Base-by-base conservation (phyloP, 2,888 invertebrate species). In the Azorinus chamasolen region DNA sequence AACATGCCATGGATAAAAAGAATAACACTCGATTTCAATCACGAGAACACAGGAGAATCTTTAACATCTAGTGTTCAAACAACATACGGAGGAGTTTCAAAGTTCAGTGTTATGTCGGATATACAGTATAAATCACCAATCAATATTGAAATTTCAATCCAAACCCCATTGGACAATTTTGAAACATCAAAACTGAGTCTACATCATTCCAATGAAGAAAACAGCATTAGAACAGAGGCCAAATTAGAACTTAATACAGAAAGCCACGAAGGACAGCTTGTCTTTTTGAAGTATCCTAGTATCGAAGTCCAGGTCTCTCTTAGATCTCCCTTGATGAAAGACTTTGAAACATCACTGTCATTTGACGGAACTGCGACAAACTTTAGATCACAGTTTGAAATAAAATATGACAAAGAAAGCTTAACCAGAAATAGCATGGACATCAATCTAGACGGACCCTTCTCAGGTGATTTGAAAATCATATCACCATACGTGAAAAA, bases 211-310 rank as follows among this genome's bases (percentile, higher is more conserved):
- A 75, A 79, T 10, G 53, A 65, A 10, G 12, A 41, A 0, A 69
- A 71, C 16, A 74, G 82, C 39, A 79, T 83, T 53, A 66, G 68
- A 59, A 69, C 76, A 16, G 62, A 73, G 61, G 70, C 50, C 6
- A 65, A 63, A 66, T 1, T 83, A 25, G 6, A 48, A n/a, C 48
- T 79, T 10, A 27, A 50, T 39, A 72, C 72, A 10, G 54, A 78
- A 10, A 75, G 48, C 45, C 50, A 63, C 22, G 74, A 73, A 20
- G 57, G 59, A 4, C 83, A 86, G 57, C 20, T 81, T 6, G 53
- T 62, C 41, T 59, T 79, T 24, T 72, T 63, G 12, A 54, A 71
- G 5, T 20, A 41, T 12, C 59, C 73, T 43, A 45, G 68, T 16
- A 54, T 80, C n/a, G 46, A 57, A 22, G 82, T 51, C 8, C 61